Conservation (phyloP, 2,888 invertebrate genomes). For the Bembecia ichneumoniformis region DNA sequence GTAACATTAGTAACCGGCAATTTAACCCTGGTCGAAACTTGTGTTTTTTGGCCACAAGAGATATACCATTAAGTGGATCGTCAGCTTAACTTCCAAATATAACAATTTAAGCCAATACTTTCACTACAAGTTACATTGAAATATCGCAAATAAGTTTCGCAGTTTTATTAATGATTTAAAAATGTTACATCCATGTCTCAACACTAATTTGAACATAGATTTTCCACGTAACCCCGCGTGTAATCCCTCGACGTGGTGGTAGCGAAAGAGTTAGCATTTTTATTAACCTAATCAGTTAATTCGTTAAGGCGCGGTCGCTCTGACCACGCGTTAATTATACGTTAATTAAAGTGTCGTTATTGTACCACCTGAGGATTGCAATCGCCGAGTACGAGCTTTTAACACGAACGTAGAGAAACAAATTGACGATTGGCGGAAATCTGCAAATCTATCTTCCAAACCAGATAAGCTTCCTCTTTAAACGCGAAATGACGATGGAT, state of each 20-base stretch:
- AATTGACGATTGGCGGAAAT: too few species aligned
- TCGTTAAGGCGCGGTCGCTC: conserved; percentile 5
- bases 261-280: conserved; percentile 64
- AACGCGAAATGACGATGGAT: too few species aligned
- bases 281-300: conserved; percentile 70
- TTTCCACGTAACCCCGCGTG: conserved; percentile 32
- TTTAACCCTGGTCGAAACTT: too few species aligned
- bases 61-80: too few species aligned
- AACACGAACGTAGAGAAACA: background rate
- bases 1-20: too few species aligned
- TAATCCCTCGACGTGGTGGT: conserved; percentile 36
- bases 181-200: conserved; percentile 10
- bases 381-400: background rate
- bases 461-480: too few species aligned
- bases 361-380: conserved; percentile 7
- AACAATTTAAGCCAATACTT: too few species aligned
- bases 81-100: too few species aligned
- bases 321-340: background rate
- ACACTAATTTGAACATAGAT: conserved; percentile 36
- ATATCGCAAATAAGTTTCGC: background rate
- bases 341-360: conserved; percentile 4
- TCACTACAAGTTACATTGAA: too few species aligned
- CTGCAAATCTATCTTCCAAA: too few species aligned
- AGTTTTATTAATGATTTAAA: conserved; percentile 5
- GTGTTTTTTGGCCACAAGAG: too few species aligned